Evolutionary conservation across 2,797 vertebrate genomes (phyloP).

Genomic region (Danio tinwini): DNA sequence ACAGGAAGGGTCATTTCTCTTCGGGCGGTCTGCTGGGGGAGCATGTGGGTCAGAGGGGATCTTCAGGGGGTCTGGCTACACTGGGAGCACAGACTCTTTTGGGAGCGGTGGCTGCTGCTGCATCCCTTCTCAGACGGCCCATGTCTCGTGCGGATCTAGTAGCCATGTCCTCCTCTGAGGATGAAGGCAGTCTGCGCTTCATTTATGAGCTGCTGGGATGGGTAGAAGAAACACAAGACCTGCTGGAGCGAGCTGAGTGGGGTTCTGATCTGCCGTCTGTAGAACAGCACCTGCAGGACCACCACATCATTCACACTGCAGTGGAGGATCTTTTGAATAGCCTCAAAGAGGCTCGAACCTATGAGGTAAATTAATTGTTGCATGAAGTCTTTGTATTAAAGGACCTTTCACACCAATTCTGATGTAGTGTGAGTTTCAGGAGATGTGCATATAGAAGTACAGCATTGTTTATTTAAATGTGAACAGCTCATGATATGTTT

Average conservation of each 20-base stretch:
- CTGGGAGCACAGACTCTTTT: slow-evolving; percentile 75
- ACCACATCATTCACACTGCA: slow-evolving; percentile 84
- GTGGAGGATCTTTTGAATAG: slow-evolving; percentile 89
- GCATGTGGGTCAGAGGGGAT: slow-evolving; percentile 73
- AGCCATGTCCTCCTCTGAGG: slow-evolving; percentile 93
- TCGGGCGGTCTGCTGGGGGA: slow-evolving; percentile 73
- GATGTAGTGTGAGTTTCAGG: neutral
- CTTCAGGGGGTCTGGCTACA: slow-evolving; percentile 81
- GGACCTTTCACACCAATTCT: neutral
- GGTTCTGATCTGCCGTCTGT: slow-evolving; percentile 92
- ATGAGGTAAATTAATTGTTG: slow-evolving; percentile 78
- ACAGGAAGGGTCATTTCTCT: slow-evolving; percentile 93
- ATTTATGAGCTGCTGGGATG: slow-evolving; percentile 97
- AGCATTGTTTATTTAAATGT: no score
- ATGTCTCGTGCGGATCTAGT: slow-evolving; percentile 91
- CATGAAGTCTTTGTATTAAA: neutral
- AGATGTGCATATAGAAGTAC: no score
- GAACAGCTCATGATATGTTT: no score
- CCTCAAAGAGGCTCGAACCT: slow-evolving; percentile 89
- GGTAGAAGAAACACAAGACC: slow-evolving; percentile 97
- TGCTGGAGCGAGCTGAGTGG: slow-evolving; percentile 92
- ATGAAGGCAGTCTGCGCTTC: slow-evolving; percentile 94
- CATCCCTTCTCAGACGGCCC: slow-evolving; percentile 87
- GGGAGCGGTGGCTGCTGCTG: slow-evolving; percentile 77
- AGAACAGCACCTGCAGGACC: slow-evolving; percentile 89